Evolutionary conservation across 2,797 vertebrate species (phyloP).

Genomic region (Nannoperca australis): DNA sequence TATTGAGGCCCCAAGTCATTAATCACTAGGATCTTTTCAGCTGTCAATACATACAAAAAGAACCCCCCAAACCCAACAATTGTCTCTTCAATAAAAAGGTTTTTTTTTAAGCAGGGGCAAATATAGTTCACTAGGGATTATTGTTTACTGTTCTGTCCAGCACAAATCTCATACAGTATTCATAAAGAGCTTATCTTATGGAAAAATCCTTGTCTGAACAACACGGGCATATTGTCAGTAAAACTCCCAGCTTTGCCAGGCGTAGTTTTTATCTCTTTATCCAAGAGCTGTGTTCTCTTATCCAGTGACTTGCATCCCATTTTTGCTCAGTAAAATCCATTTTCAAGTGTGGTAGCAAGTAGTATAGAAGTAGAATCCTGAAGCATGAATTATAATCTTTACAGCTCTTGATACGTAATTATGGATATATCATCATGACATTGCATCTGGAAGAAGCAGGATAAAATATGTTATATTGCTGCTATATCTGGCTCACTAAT

Average conservation of each 20-base stretch:
- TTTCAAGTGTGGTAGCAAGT: slow-evolving; percentile 18
- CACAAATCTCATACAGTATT: slow-evolving; percentile 80
- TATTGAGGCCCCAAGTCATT: slow-evolving; percentile 90
- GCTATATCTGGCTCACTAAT: slow-evolving; percentile 43
- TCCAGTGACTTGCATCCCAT: slow-evolving; percentile 35
- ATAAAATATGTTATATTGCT: slow-evolving; percentile 43
- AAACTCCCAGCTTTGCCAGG: slow-evolving; percentile 55
- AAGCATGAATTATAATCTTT: slow-evolving; percentile 1
- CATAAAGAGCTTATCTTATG: slow-evolving; percentile 81
- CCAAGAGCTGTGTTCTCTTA: slow-evolving; percentile 33
- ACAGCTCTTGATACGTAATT: slow-evolving; percentile 14
- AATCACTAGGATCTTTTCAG: slow-evolving; percentile 92
- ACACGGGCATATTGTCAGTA: slow-evolving; percentile 64
- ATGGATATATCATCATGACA: background rate
- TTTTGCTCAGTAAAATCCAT: slow-evolving; percentile 23
- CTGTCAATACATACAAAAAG: slow-evolving; percentile 91
- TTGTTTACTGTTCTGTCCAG: slow-evolving; percentile 75
- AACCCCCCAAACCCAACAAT: slow-evolving; percentile 86
- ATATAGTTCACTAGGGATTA: slow-evolving; percentile 81
- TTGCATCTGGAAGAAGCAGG: slow-evolving; percentile 34
- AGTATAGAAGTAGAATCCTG: slow-evolving; percentile 10
- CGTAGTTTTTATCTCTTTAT: slow-evolving; percentile 52
- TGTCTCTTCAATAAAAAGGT: slow-evolving; percentile 76
- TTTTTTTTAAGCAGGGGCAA: slow-evolving; percentile 63
- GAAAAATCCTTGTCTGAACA: slow-evolving; percentile 68